Evolutionary conservation across 2,797 vertebrate species (phyloP), one percentile per base, ranked within the genome.

Genomic region (Coregonus sp.): DNA sequence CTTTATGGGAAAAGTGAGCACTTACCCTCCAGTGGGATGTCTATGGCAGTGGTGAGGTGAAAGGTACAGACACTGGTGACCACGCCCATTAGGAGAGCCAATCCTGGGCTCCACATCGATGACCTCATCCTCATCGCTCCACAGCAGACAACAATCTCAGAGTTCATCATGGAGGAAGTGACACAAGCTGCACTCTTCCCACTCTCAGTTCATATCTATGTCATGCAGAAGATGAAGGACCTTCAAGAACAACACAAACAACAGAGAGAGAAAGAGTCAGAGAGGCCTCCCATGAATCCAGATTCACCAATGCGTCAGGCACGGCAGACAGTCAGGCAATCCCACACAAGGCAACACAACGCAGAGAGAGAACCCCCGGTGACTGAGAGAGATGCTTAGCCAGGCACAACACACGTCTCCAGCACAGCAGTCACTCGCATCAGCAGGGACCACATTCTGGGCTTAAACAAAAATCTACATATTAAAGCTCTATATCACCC

Each of bases 21-120:
- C 94, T 90, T 84, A 95, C 95, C 92, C 68, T 95, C 93, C 79
- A 94, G 83, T 1, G 95, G 94, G 85, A 95, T 95, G 73, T 95
- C 89, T 0, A 93, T 65, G 77, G 92, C 89, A 75, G 84, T 50
- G 4, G 85, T 79, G 31, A 20, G 56, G 78, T 77, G 82, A 78
- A 91, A 89, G 89, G 89, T 88, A 89, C 89, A 89, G 77, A 91
- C 52, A 68, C 82, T 89, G 81, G 85, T 72, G 73, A 91, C 79
- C 54, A 84, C n/a, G 37, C 79, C 81, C 79, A 93, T 75, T 50
- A 83, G 47, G 20, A 89, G 73, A 16, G 78, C 79, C 52, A 77
- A 20, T 77, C 85, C 85, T 1, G 71, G 77, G 79, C 85, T 93
- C 87, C 77, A 87, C 70, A 80, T 86, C 25, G 59, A 63, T 11